Conservation (phyloP, 2,113 vertebrate species). For the Xerus inauris region DNA sequence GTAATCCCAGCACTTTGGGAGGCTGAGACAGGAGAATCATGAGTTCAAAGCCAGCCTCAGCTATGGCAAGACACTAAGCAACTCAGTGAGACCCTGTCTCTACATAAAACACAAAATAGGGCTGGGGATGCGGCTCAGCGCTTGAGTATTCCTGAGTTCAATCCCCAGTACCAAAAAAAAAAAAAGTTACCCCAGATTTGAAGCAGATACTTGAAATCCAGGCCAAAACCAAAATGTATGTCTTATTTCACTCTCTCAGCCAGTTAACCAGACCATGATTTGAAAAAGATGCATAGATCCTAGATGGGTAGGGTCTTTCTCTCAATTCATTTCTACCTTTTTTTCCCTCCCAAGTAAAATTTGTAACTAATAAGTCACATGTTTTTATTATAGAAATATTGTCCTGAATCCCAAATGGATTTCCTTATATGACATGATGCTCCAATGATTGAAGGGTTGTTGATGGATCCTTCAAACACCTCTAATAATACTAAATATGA, state of each 20-base stretch:
- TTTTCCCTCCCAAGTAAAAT: neutral
- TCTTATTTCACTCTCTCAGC: neutral
- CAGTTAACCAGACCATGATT: neutral
- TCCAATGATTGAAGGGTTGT: neutral
- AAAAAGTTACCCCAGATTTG: slow-evolving; percentile 1
- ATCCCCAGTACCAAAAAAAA: no score
- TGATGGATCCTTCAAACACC: neutral
- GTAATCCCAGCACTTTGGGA: no score
- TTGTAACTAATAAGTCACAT: neutral
- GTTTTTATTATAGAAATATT: neutral
- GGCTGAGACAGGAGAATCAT: no score
- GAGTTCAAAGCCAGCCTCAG: no score
- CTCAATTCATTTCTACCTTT: no score
- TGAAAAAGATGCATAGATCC: neutral
- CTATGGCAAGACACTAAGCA: no score
- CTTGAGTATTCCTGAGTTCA: no score
- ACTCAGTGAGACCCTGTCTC: no score
- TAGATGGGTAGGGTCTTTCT: neutral
- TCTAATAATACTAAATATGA: neutral
- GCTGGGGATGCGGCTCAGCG: no score
- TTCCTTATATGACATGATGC: neutral
- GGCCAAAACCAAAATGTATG: neutral
- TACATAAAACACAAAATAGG: no score
- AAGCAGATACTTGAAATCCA: slow-evolving; percentile 41
- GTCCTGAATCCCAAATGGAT: neutral